These are phyloP conservation scores for Anthoptus insignis DNA, from an alignment of 2,888 invertebrate genomes.

Conservation along the genomic window DNA sequence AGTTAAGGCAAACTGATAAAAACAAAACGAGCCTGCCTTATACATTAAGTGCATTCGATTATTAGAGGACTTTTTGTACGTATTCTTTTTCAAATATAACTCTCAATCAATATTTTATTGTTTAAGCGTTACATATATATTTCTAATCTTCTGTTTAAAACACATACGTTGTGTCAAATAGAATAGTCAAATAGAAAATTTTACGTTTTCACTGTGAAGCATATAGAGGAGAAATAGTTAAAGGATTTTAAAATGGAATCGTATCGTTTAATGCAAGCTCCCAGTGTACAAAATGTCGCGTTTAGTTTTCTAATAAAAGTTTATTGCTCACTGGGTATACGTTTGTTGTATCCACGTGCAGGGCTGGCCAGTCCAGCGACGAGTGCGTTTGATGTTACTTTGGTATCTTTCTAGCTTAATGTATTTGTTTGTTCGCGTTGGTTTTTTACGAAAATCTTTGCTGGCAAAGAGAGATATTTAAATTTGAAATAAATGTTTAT, in stretches of 20 bases:
- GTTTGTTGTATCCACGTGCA: slow-evolving; percentile 9
- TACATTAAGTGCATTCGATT: too few species aligned
- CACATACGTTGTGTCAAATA: too few species aligned
- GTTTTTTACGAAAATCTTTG: background rate
- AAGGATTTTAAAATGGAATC: background rate
- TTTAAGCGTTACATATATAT: too few species aligned
- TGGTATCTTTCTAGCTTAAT: background rate
- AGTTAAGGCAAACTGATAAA: too few species aligned
- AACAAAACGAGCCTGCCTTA: too few species aligned
- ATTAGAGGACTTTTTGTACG: too few species aligned
- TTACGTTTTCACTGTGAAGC: background rate
- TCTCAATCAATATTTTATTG: too few species aligned
- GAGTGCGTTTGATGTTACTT: background rate
- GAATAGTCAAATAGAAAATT: too few species aligned
- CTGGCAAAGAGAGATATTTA: background rate
- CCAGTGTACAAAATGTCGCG: slow-evolving; percentile 7
- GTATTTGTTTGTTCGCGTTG: too few species aligned
- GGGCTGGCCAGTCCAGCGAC: background rate
- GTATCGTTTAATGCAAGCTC: background rate
- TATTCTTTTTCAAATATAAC: too few species aligned
- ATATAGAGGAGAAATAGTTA: background rate
- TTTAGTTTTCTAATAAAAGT: slow-evolving; percentile 31
- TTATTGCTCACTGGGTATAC: slow-evolving; percentile 26
- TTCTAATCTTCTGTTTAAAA: too few species aligned
- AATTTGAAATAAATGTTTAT: too few species aligned